phyloP scores from a whole-genome alignment of 2,797 vertebrate genomes.

The Simalia tracyae region DNA sequence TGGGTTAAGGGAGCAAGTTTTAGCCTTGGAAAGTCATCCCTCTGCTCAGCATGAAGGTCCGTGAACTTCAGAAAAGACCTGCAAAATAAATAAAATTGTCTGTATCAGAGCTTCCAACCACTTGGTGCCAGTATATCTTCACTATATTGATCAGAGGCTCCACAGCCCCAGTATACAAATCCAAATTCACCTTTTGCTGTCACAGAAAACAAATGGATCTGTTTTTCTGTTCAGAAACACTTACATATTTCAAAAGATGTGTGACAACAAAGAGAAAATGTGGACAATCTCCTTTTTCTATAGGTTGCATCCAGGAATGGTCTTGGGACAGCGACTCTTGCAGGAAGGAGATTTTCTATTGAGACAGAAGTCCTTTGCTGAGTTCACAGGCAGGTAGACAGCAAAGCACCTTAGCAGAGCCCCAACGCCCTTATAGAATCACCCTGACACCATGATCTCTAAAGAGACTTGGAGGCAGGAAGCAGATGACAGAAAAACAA shows the following conservation, averaged over 20 bases:
- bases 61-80: background rate
- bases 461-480: background rate
- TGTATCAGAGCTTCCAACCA: slow-evolving; percentile 30
- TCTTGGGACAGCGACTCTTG: background rate
- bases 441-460: background rate
- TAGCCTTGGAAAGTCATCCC: no score
- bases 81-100: background rate
- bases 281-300: background rate
- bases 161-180: background rate
- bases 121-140: slow-evolving; percentile 53
- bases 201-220: background rate
- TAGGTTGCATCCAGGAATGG: background rate
- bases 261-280: background rate
- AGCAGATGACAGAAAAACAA: background rate
- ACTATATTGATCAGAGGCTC: background rate
- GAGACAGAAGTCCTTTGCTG: background rate
- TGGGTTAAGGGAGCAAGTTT: no score
- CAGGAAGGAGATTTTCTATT: background rate
- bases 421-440: background rate
- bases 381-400: background rate
- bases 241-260: background rate
- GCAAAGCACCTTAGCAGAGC: fast-evolving
- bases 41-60: background rate
- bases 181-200: background rate
- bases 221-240: background rate